Percentiles rank a stretch among this genome's conserved stretches.
Evolutionary conservation across 2,888 invertebrate species (phyloP).

Genomic region (Cryptus armator): DNA sequence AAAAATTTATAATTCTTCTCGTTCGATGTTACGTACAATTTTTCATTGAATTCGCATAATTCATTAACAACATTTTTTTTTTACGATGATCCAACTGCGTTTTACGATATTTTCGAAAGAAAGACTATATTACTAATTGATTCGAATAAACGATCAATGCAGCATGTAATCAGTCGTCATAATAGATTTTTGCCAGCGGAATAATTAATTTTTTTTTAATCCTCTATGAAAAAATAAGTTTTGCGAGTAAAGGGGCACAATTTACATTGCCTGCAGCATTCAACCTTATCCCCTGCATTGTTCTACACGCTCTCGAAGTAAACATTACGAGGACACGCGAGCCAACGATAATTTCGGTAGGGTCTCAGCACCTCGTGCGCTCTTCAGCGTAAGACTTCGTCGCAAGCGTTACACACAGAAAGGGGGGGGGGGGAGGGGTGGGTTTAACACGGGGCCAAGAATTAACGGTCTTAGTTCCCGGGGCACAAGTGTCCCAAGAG

Average conservation of each 20-base stretch:
- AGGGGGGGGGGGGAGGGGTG: slow-evolving; percentile 19
- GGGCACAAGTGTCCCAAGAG: slow-evolving; percentile 81
- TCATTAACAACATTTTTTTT: too few species aligned
- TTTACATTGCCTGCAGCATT: not conserved
- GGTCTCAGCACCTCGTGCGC: slow-evolving; percentile 4
- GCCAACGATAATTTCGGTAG: slow-evolving; percentile 42
- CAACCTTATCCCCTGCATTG: not conserved
- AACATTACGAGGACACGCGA: slow-evolving; percentile 32
- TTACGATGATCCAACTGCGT: too few species aligned
- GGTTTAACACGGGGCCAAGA: slow-evolving; percentile 76
- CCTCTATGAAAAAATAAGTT: not conserved
- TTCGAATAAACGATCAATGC: too few species aligned
- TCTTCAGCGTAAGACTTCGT: slow-evolving; percentile 26
- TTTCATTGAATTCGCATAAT: too few species aligned
- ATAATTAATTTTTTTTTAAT: not conserved
- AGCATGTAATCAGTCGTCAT: too few species aligned
- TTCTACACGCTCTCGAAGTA: slow-evolving; percentile 9
- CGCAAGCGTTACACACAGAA: slow-evolving; percentile 59
- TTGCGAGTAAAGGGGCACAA: not conserved
- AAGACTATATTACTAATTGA: too few species aligned
- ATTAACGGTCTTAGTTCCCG: slow-evolving; percentile 85
- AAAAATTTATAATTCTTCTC: too few species aligned
- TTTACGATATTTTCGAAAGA: too few species aligned
- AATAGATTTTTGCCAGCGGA: too few species aligned
- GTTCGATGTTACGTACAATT: too few species aligned